Conservation (phyloP, 2,113 vertebrate genomes). For the Alces alces region DNA sequence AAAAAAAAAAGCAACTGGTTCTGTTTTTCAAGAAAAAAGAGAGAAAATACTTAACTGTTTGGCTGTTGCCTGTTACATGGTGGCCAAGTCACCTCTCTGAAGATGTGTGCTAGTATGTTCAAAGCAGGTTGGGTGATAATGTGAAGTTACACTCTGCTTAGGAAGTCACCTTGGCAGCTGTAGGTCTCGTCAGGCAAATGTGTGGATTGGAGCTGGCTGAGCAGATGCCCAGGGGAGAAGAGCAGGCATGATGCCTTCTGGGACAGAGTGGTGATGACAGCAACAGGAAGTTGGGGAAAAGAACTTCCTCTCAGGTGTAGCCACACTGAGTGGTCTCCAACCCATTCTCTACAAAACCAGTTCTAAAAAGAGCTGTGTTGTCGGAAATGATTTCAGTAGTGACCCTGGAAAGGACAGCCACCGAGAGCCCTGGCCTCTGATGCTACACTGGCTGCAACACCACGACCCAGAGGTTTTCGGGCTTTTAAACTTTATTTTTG, state of each 20-base stretch:
- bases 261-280: background rate
- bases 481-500: background rate
- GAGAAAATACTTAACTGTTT: background rate
- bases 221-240: background rate
- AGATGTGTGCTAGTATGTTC: background rate
- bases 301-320: background rate
- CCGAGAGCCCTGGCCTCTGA: background rate
- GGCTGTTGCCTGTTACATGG: background rate
- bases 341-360: background rate
- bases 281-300: background rate
- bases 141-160: background rate
- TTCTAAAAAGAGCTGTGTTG: background rate
- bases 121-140: background rate
- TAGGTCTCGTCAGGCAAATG: background rate
- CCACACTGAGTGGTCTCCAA: background rate
- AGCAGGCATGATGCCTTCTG: background rate
- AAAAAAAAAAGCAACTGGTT: background rate
- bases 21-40: background rate
- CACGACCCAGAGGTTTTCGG: fast-evolving
- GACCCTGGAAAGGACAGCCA: background rate
- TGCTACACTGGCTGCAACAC: background rate
- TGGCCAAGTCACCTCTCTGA: background rate
- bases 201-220: background rate
- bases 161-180: background rate
- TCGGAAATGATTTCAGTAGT: background rate